phyloP scores from a whole-genome alignment of 2,888 invertebrate species.

The Pseudeuparius sepicola region DNA sequence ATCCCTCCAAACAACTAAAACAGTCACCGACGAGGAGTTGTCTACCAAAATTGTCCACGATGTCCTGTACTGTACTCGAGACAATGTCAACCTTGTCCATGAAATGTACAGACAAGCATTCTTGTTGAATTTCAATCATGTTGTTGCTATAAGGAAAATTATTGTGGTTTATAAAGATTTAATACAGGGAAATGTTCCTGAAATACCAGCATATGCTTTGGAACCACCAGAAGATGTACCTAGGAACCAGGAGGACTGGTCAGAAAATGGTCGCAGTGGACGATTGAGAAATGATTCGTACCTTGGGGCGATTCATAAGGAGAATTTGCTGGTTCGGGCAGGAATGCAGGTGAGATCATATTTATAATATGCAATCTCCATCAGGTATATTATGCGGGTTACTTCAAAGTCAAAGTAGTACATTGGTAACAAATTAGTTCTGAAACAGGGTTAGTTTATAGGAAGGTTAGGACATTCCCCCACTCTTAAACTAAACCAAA shows the following conservation, averaged over 20 bases:
- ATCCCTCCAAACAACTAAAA: slow-evolving; percentile 34
- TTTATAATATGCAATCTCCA: no score
- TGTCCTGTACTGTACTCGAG: slow-evolving; percentile 76
- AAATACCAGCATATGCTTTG: slow-evolving; percentile 73
- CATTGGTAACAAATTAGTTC: no score
- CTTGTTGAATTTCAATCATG: slow-evolving; percentile 75
- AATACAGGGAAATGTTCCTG: slow-evolving; percentile 74
- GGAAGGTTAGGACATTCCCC: no score
- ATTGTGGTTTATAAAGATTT: slow-evolving; percentile 92
- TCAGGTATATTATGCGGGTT: no score
- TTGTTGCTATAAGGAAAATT: slow-evolving; percentile 77
- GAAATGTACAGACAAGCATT: slow-evolving; percentile 92
- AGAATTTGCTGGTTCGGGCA: slow-evolving; percentile 70
- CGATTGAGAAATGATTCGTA: slow-evolving; percentile 77
- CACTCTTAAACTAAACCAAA: no score
- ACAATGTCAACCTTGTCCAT: slow-evolving; percentile 90
- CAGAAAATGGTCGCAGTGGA: slow-evolving; percentile 28
- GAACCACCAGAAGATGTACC: slow-evolving; percentile 48
- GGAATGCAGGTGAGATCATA: slow-evolving; percentile 68
- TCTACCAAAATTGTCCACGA: slow-evolving; percentile 66
- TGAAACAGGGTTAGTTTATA: no score
- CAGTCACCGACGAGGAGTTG: slow-evolving; percentile 37
- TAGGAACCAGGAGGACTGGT: slow-evolving; percentile 17
- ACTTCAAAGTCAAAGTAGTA: no score
- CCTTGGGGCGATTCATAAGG: slow-evolving; percentile 71